Percentiles rank a stretch among this genome's conserved stretches.
Conservation (phyloP, 2,888 invertebrate species). For the Myopa testacea region DNA sequence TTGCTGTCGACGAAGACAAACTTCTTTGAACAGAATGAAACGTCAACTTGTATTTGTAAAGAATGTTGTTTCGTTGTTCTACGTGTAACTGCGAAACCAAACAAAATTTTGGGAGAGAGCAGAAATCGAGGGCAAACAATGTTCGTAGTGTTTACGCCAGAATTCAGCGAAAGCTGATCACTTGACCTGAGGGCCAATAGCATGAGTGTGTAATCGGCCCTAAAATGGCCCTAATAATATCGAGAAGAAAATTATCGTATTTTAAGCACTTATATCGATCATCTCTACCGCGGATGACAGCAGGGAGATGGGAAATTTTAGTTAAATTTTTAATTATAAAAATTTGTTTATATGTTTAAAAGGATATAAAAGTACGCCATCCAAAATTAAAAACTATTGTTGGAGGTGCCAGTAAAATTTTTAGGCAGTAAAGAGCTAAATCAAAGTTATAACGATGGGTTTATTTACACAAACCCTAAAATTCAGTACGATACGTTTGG, state of each 20-base stretch:
- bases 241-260: too few relatives aligned
- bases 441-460: constrained; percentile 50
- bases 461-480: constrained; percentile 53
- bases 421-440: not conserved
- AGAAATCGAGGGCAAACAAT: too few relatives aligned
- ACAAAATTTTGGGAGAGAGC: too few relatives aligned
- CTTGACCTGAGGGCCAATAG: not conserved
- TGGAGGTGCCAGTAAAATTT: constrained; percentile 10
- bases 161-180: too few relatives aligned
- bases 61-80: too few relatives aligned
- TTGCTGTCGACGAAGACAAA: too few relatives aligned
- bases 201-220: not conserved
- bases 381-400: constrained; percentile 2
- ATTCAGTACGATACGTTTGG: constrained; percentile 50
- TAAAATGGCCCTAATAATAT: not conserved
- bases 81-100: too few relatives aligned
- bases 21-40: too few relatives aligned
- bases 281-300: constrained; percentile 10
- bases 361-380: constrained; percentile 2
- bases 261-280: not conserved
- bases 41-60: too few relatives aligned
- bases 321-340: constrained; percentile 16
- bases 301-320: constrained; percentile 15
- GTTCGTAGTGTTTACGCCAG: too few relatives aligned
- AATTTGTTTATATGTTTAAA: constrained; percentile 33